Base-by-base conservation (phyloP, 2,888 invertebrate species). In the Drosophila tripunctata region DNA sequence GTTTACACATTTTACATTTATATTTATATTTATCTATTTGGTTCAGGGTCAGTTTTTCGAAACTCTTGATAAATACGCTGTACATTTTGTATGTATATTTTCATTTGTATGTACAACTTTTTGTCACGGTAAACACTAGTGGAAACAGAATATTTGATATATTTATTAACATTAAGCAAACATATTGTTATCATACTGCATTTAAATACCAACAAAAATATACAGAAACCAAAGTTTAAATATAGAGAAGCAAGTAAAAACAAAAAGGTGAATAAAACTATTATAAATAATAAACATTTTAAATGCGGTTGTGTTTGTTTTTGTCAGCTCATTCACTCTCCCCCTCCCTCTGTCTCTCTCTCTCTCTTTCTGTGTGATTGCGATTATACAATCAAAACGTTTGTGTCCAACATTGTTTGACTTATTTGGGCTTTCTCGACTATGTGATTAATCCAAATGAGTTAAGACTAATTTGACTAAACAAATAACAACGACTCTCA, bases 161-260 rank as follows among this genome's bases (percentile, higher is more conserved):
- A 86, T 88, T 83, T 86, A 83, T 79, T 79, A 83, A 82, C 60
- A 79, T 70, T 86, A 79, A 86, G 83, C 60, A 67, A 88, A 83
- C 81, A 83, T 88, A 84, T 88, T 84, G 83, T 88, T 84, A 88
- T 88, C 77, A 77, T 57, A 77, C 63, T 79, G 88, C 83, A 83
- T 83, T 83, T 86, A 75, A 69, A 68, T 62, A 71, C 43, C 44
- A 60, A 79, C 22, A 54, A 45, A 57, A 33, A 60, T 40, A 67
- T 41, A 56, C 75, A 52, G 35, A 62, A 81, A 74, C 55, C 65
- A 44, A 57, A 68, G 44, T 57, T 50, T 64, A 52, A 51, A 51
- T n/a, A 57, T 66, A 66, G 56, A 52, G 72, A 68, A 40, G 17
- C 24, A 57, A 65, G 56, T 50, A 61, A 44, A 86, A 50, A 63